These are phyloP conservation scores for Zaprionus vittiger DNA, from an alignment of 1,140 invertebrate species.

Conservation along the genomic window DNA sequence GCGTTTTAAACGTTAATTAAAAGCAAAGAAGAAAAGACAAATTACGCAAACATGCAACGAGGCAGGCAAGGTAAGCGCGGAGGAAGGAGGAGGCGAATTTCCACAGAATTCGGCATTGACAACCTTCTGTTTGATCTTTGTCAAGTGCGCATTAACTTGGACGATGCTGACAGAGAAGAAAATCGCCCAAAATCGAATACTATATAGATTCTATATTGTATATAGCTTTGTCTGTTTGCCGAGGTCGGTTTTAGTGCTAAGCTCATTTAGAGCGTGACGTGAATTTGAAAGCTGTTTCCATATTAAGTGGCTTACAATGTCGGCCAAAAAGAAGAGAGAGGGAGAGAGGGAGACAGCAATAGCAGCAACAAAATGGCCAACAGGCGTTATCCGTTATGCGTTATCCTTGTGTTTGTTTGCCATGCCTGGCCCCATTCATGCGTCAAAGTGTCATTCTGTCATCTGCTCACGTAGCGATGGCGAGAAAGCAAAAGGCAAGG, in stretches of 20 bases:
- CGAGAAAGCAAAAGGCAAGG: not conserved
- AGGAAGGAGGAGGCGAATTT: not conserved
- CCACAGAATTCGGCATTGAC: not conserved
- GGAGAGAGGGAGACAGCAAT: not conserved
- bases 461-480: slow-evolving; percentile 18
- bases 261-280: slow-evolving; percentile 33
- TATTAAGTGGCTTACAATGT: slow-evolving; percentile 38
- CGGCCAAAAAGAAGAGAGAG: slow-evolving; percentile 6
- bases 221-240: not conserved
- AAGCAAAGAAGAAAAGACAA: slow-evolving; percentile 45
- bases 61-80: slow-evolving; percentile 69
- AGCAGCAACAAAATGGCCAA: slow-evolving; percentile 31
- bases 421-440: slow-evolving; percentile 27
- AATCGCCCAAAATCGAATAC: not conserved
- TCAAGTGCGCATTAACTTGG: not conserved
- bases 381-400: slow-evolving; percentile 32
- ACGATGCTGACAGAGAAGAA: not conserved
- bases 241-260: slow-evolving; percentile 11
- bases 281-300: slow-evolving; percentile 28
- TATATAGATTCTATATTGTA: not conserved
- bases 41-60: slow-evolving; percentile 63
- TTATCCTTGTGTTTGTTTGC: slow-evolving; percentile 24
- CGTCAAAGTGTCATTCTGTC: slow-evolving; percentile 48
- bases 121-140: not conserved
- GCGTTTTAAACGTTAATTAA: slow-evolving; percentile 57